phyloP scores from a whole-genome alignment of 2,888 invertebrate genomes.

The Dasysyrphus albostriatus region DNA sequence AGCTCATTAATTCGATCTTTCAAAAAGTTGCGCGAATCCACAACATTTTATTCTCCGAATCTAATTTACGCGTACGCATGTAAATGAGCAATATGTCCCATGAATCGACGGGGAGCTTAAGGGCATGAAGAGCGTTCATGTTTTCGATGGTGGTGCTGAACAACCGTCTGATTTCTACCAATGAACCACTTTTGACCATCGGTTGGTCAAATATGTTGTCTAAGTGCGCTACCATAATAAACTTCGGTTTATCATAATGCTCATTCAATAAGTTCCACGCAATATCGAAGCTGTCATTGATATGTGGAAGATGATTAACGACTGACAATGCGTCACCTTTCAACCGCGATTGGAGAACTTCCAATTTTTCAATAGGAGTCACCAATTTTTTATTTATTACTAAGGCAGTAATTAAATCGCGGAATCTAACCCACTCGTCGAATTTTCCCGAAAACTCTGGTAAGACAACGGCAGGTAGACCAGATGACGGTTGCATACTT shows the following conservation, averaged over 20 bases:
- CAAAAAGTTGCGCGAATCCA: conserved; percentile 33
- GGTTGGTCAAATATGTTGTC: conserved; percentile 44
- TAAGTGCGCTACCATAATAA: conserved; percentile 38
- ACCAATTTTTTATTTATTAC: conserved; percentile 14
- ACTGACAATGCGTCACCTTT: conserved; percentile 36
- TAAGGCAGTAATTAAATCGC: conserved; percentile 32
- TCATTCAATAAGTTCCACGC: conserved; percentile 26
- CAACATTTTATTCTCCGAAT: conserved; percentile 29
- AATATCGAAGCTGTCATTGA: conserved; percentile 32
- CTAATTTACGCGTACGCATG: conserved; percentile 28
- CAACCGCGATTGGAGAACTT: conserved; percentile 26
- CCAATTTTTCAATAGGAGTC: conserved; percentile 36
- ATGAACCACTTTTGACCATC: too few relatives aligned
- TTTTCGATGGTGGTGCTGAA: conserved; percentile 29
- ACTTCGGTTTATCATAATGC: conserved; percentile 32
- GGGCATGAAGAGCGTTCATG: conserved; percentile 34
- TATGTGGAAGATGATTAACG: conserved; percentile 32
- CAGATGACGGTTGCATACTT: not conserved
- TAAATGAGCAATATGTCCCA: conserved; percentile 28
- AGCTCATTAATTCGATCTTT: conserved; percentile 21
- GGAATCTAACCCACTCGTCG: conserved; percentile 38
- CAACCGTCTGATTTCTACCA: not conserved
- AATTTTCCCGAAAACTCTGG: conserved; percentile 23
- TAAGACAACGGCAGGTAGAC: not conserved
- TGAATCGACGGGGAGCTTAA: conserved; percentile 35